Base-by-base conservation (phyloP, 2,888 invertebrate species). In the Meloe dianella region DNA sequence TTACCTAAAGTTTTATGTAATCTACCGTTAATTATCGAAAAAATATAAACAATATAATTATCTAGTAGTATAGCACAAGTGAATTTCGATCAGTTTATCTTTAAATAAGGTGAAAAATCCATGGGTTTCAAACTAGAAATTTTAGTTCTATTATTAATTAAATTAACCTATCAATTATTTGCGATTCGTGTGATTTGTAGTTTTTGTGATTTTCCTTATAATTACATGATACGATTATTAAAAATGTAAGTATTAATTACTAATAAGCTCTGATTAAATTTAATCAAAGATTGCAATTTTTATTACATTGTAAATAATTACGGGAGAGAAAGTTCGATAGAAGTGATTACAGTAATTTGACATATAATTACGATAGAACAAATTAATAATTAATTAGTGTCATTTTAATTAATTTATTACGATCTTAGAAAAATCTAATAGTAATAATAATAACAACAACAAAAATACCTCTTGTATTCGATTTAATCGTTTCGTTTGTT, bases 391-490 rank as follows among this genome's bases (percentile, higher is more conserved):
- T 54, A 27, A 54, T 14, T 54, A 24, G 22, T 24, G 54, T 27
- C 14, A 14, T 24, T 10, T 12, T 54, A 54, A 54, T 54, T 38
- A n/a, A 38, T n/a, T 38, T 24, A 51, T 20, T 47, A n/a, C n/a
- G n/a, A n/a, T n/a, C n/a, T n/a, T n/a, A n/a, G n/a, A n/a, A n/a
- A n/a, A n/a, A 17, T 41, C 3, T 41, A 5, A 17, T 17, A n/a
- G 3, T 6, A n/a, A 47, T 20, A 9, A 8, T 2, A n/a, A 47
- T 1, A 47, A 47, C 20, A 47, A 47, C 4, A 9, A 47, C 9
- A 9, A 5, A 17, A 59, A 54, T 78, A 86, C 86, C 83, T 87
- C 85, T 71, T 82, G 77, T 27, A 83, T 78, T 51, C 81, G 75
- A 35, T 66, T 79, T 32, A 85, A 75, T 63, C 27, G 54, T 56